A percentile compares a stretch with the other conserved stretches of the same genome.
Conservation (phyloP, 2,888 invertebrate genomes). For the Pachydiplax longipennis region DNA sequence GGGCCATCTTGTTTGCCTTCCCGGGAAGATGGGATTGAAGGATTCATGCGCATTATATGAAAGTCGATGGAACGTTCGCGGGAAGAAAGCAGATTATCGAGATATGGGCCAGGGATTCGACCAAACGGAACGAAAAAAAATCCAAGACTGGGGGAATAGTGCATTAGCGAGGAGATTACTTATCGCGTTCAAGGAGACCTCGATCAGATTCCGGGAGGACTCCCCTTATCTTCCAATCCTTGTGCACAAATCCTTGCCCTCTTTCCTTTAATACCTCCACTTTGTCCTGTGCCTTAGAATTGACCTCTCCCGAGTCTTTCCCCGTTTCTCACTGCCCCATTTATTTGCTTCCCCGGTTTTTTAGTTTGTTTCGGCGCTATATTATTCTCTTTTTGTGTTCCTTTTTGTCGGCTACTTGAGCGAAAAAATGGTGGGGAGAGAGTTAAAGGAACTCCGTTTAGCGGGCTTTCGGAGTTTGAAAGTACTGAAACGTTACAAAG, state of each 20-base stretch:
- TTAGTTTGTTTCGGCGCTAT: not conserved
- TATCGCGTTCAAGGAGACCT: not conserved
- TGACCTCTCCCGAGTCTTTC: not conserved
- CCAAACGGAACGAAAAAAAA: not conserved
- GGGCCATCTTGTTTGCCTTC: not conserved
- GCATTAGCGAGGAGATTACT: not conserved
- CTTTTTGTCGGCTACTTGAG: too few species aligned
- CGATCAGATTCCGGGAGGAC: not conserved
- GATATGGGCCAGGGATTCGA: not conserved
- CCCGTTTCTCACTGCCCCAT: not conserved
- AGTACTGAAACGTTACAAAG: too few species aligned
- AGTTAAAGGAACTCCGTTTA: too few species aligned
- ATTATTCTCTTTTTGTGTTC: too few species aligned
- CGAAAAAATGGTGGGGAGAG: too few species aligned
- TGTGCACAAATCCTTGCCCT: not conserved
- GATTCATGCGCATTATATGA: not conserved
- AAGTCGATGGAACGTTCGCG: not conserved
- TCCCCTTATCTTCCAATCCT: not conserved
- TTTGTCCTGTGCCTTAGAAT: not conserved
- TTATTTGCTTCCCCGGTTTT: not conserved
- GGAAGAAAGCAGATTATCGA: not conserved
- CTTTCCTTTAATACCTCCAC: not conserved
- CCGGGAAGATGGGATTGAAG: not conserved
- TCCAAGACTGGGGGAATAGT: not conserved
- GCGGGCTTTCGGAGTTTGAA: too few species aligned